These are phyloP conservation scores for Masnerella sp. DNA, from an alignment of 2,888 invertebrate species.

Conservation along the genomic window DNA sequence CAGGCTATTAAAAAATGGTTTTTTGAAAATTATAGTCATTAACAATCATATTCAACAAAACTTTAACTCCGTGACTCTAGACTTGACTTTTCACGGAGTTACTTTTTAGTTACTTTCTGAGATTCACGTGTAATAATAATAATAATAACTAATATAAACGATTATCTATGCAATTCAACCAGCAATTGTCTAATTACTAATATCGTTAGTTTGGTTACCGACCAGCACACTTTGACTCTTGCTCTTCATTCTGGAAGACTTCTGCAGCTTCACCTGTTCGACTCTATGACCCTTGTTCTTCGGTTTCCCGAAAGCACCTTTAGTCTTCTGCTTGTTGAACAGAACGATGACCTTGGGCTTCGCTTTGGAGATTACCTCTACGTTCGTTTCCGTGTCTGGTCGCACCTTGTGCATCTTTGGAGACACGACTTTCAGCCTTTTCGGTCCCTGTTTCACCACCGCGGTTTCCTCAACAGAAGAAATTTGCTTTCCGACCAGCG, in stretches of 20 bases:
- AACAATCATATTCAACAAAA: no score
- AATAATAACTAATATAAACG: no score
- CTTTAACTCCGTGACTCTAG: no score
- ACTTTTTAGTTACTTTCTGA: no score
- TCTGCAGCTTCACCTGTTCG: constrained; percentile 64
- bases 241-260: constrained; percentile 63
- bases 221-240: constrained; percentile 45
- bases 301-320: constrained; percentile 55
- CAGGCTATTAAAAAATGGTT: no score
- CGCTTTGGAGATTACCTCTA: constrained; percentile 22
- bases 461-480: constrained; percentile 65
- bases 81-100: no score
- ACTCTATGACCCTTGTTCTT: constrained; percentile 61
- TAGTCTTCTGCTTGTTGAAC: constrained; percentile 64
- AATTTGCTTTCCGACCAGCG: constrained; percentile 29
- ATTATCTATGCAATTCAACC: no score
- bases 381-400: constrained; percentile 65
- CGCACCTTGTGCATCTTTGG: constrained; percentile 63
- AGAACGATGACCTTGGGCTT: constrained; percentile 45
- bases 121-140: no score
- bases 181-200: no score
- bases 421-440: constrained; percentile 70
- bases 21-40: no score
- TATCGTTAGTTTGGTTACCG: no score
- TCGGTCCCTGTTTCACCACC: constrained; percentile 69